phyloP scores from a whole-genome alignment of 2,888 invertebrate genomes.

The Andrena bucephala region DNA sequence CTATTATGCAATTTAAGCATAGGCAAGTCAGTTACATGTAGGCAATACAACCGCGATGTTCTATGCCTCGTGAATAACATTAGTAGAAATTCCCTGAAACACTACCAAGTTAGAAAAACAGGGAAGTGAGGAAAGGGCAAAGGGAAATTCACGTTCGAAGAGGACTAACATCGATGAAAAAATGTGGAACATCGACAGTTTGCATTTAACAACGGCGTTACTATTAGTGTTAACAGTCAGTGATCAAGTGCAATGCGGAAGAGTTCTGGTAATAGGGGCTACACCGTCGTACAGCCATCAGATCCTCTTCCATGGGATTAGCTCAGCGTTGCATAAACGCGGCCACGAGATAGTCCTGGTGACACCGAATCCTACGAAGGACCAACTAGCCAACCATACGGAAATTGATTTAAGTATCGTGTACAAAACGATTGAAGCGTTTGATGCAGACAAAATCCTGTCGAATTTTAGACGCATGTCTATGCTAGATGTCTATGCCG shows the following conservation, averaged over 20 bases:
- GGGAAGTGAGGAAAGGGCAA: too few relatives aligned
- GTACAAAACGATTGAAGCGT: not conserved
- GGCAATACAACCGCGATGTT: not conserved
- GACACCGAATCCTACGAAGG: conserved; percentile 83
- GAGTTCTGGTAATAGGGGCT: conserved; percentile 77
- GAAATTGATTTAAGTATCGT: conserved; percentile 39
- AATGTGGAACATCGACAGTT: not conserved
- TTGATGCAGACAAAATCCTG: accelerated
- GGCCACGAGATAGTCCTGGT: conserved; percentile 85
- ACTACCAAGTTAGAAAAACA: too few relatives aligned
- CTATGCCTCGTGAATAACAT: not conserved
- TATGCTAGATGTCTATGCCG: accelerated
- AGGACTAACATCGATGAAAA: not conserved
- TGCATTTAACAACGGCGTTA: not conserved
- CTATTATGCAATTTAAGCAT: not conserved
- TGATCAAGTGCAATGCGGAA: not conserved
- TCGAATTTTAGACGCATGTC: not conserved
- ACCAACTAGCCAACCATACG: conserved; percentile 49
- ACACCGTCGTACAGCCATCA: conserved; percentile 86
- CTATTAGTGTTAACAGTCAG: not conserved
- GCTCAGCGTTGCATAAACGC: conserved; percentile 83
- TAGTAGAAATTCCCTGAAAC: not conserved
- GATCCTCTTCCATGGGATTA: conserved; percentile 83
- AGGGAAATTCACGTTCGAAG: too few relatives aligned
- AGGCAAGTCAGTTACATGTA: not conserved